Percentiles rank a stretch among this genome's conserved stretches.
Conservation (phyloP, 2,888 invertebrate species). For the Calliopum simillimum region DNA sequence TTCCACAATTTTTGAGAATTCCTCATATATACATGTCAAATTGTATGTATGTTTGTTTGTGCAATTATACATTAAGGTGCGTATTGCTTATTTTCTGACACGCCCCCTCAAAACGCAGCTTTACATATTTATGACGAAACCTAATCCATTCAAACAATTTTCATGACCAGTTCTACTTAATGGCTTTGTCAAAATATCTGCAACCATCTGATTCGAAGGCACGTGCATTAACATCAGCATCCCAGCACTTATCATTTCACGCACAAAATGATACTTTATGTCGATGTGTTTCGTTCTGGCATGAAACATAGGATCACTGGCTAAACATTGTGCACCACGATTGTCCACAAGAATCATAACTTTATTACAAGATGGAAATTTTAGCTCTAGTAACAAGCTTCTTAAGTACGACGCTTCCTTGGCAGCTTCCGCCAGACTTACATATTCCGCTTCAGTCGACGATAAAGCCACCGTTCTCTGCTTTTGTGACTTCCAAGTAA, state of each 20-base stretch:
- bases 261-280: slow-evolving; percentile 38
- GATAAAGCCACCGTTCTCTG: too few species aligned
- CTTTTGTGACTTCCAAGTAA: too few species aligned
- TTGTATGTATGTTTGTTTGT: too few species aligned
- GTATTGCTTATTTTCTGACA: too few species aligned
- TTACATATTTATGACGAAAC: too few species aligned
- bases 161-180: slow-evolving; percentile 26
- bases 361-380: slow-evolving; percentile 5
- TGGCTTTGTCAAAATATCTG: slow-evolving; percentile 32
- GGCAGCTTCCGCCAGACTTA: slow-evolving; percentile 28
- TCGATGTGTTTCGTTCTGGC: slow-evolving; percentile 35
- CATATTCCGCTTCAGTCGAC: slow-evolving; percentile 36
- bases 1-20: too few species aligned
- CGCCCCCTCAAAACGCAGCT: too few species aligned
- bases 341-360: slow-evolving; percentile 38
- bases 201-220: slow-evolving; percentile 31
- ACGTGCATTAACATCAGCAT: slow-evolving; percentile 32
- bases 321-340: slow-evolving; percentile 37
- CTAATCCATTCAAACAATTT: slow-evolving; percentile 23
- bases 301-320: slow-evolving; percentile 35
- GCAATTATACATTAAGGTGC: too few species aligned
- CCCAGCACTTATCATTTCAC: slow-evolving; percentile 24
- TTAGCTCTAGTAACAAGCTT: slow-evolving; percentile 31
- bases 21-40: too few species aligned
- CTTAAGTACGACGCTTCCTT: slow-evolving; percentile 29